These are phyloP conservation scores for Eristalis tenax DNA, from an alignment of 2,888 invertebrate genomes.

Conservation along the genomic window DNA sequence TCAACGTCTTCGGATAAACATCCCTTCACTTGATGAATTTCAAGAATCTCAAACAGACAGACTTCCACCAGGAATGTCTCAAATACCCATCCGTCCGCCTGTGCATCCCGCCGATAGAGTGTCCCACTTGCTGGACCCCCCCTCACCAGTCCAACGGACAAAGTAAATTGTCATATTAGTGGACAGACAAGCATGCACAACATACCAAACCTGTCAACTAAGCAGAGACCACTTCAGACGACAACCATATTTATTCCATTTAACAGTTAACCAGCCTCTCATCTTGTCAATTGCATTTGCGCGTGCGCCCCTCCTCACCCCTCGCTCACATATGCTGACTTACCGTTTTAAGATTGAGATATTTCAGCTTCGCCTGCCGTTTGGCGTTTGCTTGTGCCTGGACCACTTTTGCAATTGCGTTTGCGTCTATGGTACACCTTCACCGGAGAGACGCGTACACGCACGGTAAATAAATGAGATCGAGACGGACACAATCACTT, in stretches of 20 bases:
- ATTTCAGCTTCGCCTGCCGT: background rate
- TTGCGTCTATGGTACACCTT: slow-evolving; percentile 37
- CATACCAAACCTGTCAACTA: slow-evolving; percentile 40
- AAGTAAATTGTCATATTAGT: slow-evolving; percentile 47
- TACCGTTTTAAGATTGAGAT: too few species aligned
- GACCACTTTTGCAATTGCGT: slow-evolving; percentile 24
- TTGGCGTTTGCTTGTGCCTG: background rate
- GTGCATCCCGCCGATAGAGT: background rate
- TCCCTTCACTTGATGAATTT: too few species aligned
- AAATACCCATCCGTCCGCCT: background rate
- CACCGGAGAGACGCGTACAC: slow-evolving; percentile 9
- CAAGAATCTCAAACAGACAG: background rate
- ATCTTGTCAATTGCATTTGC: background rate
- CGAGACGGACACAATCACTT: slow-evolving; percentile 24
- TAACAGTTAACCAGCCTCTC: slow-evolving; percentile 32
- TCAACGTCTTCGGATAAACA: too few species aligned
- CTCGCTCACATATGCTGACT: too few species aligned
- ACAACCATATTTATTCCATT: slow-evolving; percentile 42
- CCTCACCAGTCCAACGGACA: background rate
- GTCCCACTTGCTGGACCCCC: background rate
- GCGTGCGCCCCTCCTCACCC: background rate
- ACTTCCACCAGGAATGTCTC: background rate
- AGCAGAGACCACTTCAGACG: slow-evolving; percentile 10
- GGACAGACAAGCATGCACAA: slow-evolving; percentile 36
- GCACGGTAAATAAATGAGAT: background rate